Conservation (phyloP, 2,888 invertebrate species). For the Pseudococcus jackbeardsleyi region DNA sequence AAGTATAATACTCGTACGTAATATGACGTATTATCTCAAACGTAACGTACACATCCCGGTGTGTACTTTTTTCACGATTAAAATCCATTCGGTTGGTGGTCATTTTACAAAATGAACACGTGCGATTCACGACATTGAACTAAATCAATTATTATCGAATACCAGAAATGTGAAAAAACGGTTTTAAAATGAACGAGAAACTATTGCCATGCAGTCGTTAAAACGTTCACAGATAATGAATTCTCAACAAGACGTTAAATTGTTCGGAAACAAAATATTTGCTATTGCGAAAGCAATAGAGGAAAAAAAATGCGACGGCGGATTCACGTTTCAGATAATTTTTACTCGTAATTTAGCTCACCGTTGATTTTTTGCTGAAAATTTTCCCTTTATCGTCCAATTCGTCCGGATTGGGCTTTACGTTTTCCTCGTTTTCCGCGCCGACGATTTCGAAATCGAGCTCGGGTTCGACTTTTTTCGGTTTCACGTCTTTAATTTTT, state of each 20-base stretch:
- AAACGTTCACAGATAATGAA: background rate
- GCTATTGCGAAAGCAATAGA: background rate
- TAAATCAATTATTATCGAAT: background rate
- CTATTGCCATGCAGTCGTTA: background rate
- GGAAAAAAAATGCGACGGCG: background rate
- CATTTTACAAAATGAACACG: background rate
- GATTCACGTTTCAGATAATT: background rate
- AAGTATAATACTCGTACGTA: conserved; percentile 3
- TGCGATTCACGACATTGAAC: background rate
- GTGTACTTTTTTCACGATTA: conserved; percentile 22
- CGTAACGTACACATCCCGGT: background rate
- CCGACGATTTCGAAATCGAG: conserved; percentile 78
- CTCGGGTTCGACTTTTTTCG: conserved; percentile 68
- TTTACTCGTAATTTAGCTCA: conserved; percentile 42
- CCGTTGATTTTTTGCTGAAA: conserved; percentile 59
- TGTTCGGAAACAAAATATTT: background rate
- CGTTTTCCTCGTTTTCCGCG: conserved; percentile 71
- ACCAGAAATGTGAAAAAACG: background rate
- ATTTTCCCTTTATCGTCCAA: conserved; percentile 67
- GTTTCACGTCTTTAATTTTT: conserved; percentile 75
- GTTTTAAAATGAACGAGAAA: background rate
- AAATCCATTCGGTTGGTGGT: background rate
- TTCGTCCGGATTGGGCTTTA: conserved; percentile 69
- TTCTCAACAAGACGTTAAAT: background rate
- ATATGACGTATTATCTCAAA: background rate